phyloP scores from a whole-genome alignment of 2,888 invertebrate species.

The Syrphus vitripennis region DNA sequence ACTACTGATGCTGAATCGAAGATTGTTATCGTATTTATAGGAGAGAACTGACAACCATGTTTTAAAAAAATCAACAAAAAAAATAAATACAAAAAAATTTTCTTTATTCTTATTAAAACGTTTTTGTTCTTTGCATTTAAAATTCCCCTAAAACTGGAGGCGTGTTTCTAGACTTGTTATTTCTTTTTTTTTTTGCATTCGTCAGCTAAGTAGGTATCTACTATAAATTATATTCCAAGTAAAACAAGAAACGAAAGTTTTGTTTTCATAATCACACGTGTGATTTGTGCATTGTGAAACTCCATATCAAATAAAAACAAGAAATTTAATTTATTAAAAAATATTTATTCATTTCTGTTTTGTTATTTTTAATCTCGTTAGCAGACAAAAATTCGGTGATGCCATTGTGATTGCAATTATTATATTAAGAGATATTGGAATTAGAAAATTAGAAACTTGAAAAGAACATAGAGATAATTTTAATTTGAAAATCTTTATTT shows the following conservation, averaged over 20 bases:
- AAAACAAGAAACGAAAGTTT: not conserved
- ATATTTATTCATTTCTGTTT: too few species aligned
- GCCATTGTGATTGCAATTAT: too few species aligned
- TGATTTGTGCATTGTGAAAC: not conserved
- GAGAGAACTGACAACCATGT: not conserved
- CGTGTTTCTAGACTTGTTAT: not conserved
- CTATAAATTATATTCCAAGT: not conserved
- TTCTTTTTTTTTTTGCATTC: too few species aligned
- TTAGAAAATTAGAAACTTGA: too few species aligned
- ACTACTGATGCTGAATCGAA: not conserved
- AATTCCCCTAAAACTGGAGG: not conserved
- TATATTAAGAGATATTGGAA: too few species aligned
- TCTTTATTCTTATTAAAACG: not conserved
- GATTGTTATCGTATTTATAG: not conserved
- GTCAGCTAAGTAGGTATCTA: not conserved
- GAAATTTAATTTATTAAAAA: too few species aligned
- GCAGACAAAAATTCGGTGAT: too few species aligned
- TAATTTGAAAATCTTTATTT: too few species aligned
- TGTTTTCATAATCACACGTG: not conserved
- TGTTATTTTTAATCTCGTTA: too few species aligned
- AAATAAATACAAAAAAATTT: not conserved
- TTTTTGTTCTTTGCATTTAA: not conserved
- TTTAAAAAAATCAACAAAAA: not conserved
- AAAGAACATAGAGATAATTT: too few species aligned
- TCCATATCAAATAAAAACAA: too few species aligned